These are phyloP conservation scores for Anoplopoma fimbria DNA, from an alignment of 2,113 vertebrate genomes.

Conservation along the genomic window DNA sequence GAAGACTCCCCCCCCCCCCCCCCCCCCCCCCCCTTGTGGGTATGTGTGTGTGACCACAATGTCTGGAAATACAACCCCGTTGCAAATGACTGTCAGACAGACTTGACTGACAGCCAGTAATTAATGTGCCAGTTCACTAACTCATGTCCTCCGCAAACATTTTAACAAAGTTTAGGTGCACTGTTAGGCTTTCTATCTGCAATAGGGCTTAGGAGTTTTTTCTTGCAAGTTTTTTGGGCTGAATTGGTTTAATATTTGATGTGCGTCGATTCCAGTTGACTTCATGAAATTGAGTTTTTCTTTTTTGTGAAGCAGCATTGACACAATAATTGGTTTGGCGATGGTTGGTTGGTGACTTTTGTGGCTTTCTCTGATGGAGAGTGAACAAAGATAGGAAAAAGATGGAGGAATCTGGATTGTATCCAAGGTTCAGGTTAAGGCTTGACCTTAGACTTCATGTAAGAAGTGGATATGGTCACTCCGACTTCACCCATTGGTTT, in stretches of 20 bases:
- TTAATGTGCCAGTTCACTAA: constrained; percentile 45
- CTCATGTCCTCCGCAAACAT: neutral
- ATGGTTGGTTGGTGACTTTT: constrained; percentile 6
- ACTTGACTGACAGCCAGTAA: constrained; percentile 57
- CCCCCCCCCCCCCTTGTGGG: neutral
- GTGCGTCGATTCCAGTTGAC: neutral
- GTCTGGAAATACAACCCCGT: constrained; percentile 13
- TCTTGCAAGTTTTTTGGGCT: constrained; percentile 4
- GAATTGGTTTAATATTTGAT: constrained; percentile 17
- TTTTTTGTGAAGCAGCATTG: constrained; percentile 25
- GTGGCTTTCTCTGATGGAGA: constrained; percentile 10
- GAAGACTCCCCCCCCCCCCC: constrained; percentile 1
- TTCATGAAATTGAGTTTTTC: constrained; percentile 19
- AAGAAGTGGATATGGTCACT: too few relatives aligned
- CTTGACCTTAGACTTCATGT: too few relatives aligned
- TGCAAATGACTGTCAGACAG: constrained; percentile 28
- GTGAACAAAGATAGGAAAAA: neutral
- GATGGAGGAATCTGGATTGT: constrained; percentile 4
- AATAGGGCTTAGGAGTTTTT: neutral
- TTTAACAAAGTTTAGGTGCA: constrained; percentile 1
- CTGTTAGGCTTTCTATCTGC: neutral
- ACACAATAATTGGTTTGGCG: neutral
- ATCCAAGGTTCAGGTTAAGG: constrained; percentile 21
- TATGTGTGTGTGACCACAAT: constrained; percentile 2
- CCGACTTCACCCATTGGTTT: too few relatives aligned